Base-by-base conservation (phyloP, 2,113 vertebrate species). In the Pleuronectes platessa region DNA sequence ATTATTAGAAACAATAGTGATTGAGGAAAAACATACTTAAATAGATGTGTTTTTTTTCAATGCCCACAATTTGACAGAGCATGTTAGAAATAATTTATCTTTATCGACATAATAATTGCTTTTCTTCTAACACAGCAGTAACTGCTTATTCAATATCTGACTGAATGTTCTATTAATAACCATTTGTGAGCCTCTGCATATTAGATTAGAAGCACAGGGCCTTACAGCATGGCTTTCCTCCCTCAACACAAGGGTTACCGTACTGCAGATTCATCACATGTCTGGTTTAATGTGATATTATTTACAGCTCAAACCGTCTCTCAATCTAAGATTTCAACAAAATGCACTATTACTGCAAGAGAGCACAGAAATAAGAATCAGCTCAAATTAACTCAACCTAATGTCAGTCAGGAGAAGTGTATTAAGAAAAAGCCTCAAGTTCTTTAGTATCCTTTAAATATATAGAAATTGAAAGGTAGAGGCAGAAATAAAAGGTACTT, bases 361-460 rank as follows among this genome's bases (percentile, higher is more conserved):
- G 65, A 17, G 45, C 5, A 11, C 40, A 61, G 51, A 66, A 73
- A 70, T 85, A 89, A 81, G 74, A 84, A 70, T 20, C 65, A 45
- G 42, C 69, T 75, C 27, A 76, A 71, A 86, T 81, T 9, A 79
- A 78, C 58, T 75, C 45, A 64, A 35, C 66, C 74, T 73, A 82
- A 90, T 86, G 27, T 56, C 74, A 89, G 79, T 88, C 84, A 90
- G 72, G 64, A 79, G 80, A 63, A 5, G 65, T 27, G 49, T 47
- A 70, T 83, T 74, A 81, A 64, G 80, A 85, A 68, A 73, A 69
- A 82, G 49, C 42, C 58, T 26, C 5, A 5, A 56, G 27, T 77
- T 76, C 31, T 79, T 60, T 21, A 59, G 68, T 35, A 65, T 10
- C 24, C 61, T 71, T 58, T 59, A 59, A 14, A 56, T 51, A 6